Conservation (phyloP, 2,888 invertebrate species). For the Caenorhabditis japonica region DNA sequence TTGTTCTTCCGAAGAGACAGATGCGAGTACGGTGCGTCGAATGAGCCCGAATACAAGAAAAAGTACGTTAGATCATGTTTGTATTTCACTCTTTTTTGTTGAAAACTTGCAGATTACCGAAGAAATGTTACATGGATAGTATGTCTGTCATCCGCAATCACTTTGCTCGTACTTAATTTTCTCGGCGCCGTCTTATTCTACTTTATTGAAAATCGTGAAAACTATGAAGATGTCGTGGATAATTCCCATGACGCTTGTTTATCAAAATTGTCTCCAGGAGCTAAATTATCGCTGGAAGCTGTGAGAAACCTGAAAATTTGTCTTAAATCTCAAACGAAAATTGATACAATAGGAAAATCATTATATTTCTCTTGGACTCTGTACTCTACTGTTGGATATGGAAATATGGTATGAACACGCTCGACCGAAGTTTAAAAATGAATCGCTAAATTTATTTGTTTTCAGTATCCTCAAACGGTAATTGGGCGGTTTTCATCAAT, state of each 20-base stretch:
- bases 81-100: not conserved
- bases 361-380: slow-evolving; percentile 41
- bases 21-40: slow-evolving; percentile 18
- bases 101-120: slow-evolving; percentile 24
- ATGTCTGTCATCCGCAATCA: slow-evolving; percentile 24
- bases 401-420: slow-evolving; percentile 19
- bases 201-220: slow-evolving; percentile 16
- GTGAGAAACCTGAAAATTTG: slow-evolving; percentile 16
- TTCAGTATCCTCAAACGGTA: slow-evolving; percentile 28
- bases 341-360: slow-evolving; percentile 26
- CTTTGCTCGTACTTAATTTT: slow-evolving; percentile 23
- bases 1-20: slow-evolving; percentile 19
- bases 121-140: slow-evolving; percentile 26
- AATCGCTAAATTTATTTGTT: no score
- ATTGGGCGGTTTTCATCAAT: slow-evolving; percentile 17
- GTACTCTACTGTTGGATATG: slow-evolving; percentile 46
- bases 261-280: not conserved
- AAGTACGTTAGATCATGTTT: slow-evolving; percentile 7
- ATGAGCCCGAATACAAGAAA: slow-evolving; percentile 23
- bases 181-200: slow-evolving; percentile 23
- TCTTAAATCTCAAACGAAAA: slow-evolving; percentile 12
- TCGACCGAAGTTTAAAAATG: no score
- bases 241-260: slow-evolving; percentile 6
- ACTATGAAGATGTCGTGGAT: not conserved
- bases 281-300: slow-evolving; percentile 9